These are phyloP conservation scores for Panopea generosa DNA, from an alignment of 2,888 invertebrate species.

Conservation along the genomic window DNA sequence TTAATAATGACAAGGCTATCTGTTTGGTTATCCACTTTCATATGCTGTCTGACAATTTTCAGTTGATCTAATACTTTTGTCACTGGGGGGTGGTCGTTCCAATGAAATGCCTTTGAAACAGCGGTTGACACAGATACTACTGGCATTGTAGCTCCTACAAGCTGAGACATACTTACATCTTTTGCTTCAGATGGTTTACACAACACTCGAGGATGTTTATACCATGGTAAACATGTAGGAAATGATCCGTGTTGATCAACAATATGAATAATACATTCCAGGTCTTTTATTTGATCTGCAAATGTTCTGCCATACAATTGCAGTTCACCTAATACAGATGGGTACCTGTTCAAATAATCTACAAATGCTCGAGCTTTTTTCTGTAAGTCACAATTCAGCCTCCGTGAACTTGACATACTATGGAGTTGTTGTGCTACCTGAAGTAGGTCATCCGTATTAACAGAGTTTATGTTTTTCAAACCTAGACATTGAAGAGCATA, in stretches of 20 bases:
- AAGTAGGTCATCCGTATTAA: conserved; percentile 25
- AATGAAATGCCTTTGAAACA: conserved; percentile 23
- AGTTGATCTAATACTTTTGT: conserved; percentile 47
- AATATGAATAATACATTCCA: background rate
- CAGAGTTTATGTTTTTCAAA: conserved; percentile 8
- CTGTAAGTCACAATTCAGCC: background rate
- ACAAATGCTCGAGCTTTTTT: conserved; percentile 21
- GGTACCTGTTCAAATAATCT: background rate
- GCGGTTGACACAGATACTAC: background rate
- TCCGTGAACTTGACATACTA: background rate
- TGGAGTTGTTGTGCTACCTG: conserved; percentile 23
- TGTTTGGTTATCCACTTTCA: conserved; percentile 28
- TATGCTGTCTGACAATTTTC: conserved; percentile 16
- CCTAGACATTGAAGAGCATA: conserved; percentile 1
- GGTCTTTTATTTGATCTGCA: background rate
- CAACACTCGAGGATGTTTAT: background rate
- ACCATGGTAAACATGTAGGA: conserved; percentile 12
- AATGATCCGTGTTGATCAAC: background rate
- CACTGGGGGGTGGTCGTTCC: conserved; percentile 23
- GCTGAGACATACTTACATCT: background rate
- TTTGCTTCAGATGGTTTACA: conserved; percentile 11
- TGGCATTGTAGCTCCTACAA: conserved; percentile 17
- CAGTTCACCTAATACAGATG: background rate
- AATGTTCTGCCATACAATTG: background rate
- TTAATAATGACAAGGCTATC: conserved; percentile 25